Percentiles rank a stretch among this genome's conserved stretches.
These are phyloP conservation scores for Deroplatys truncata DNA, from an alignment of 2,888 invertebrate genomes.

Conservation along the genomic window DNA sequence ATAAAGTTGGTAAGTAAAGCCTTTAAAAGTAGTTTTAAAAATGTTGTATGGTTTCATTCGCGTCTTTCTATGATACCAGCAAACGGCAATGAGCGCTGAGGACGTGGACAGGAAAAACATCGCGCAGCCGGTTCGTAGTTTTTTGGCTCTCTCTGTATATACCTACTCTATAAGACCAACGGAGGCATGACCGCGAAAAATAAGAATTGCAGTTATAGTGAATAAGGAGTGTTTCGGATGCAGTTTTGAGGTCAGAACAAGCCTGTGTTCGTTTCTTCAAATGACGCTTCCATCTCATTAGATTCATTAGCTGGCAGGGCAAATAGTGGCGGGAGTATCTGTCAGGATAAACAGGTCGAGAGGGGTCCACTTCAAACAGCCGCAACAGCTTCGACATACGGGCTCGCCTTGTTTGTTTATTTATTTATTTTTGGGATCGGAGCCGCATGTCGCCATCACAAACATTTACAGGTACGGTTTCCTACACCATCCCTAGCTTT, in stretches of 20 bases:
- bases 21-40: too few species aligned
- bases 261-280: background rate
- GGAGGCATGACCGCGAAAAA: background rate
- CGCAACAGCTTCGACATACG: background rate
- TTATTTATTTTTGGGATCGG: background rate
- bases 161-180: background rate
- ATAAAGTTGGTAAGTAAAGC: too few species aligned
- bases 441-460: background rate
- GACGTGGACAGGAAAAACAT: too few species aligned
- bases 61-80: too few species aligned
- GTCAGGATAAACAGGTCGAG: background rate
- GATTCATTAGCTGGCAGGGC: background rate
- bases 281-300: background rate
- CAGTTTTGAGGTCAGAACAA: background rate
- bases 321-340: background rate
- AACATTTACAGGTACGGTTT: background rate
- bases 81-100: too few species aligned
- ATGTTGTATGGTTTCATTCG: too few species aligned
- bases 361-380: slow-evolving; percentile 5
- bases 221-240: background rate
- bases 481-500: background rate
- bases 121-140: too few species aligned
- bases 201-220: background rate
- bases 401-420: background rate
- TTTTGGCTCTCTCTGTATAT: too few species aligned